Percentiles rank a stretch among this genome's conserved stretches.
phyloP scores from a whole-genome alignment of 1,140 invertebrate species.

The Zaprionus africanus region DNA sequence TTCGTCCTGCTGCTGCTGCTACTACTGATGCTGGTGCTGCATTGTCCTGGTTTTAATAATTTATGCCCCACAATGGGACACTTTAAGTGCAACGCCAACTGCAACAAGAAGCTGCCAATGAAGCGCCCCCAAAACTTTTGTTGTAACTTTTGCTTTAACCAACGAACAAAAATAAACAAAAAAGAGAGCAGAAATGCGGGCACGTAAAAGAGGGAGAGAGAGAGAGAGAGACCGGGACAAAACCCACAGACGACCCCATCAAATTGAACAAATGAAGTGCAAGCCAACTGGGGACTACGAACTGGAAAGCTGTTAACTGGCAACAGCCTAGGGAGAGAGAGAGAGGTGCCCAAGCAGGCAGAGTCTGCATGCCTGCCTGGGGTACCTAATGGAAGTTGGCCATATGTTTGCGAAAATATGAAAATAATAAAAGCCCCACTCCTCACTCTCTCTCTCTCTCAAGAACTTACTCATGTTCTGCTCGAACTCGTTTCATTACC shows the following conservation, averaged over 20 bases:
- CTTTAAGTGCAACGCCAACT: constrained; percentile 67
- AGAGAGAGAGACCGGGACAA: not conserved
- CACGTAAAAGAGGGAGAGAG: not conserved
- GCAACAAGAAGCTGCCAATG: constrained; percentile 47
- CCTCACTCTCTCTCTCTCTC: not conserved
- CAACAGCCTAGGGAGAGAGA: not conserved
- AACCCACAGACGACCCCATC: constrained; percentile 28
- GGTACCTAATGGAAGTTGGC: constrained; percentile 39
- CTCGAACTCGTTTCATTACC: constrained; percentile 14
- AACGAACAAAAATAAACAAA: not conserved
- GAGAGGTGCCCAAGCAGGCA: not conserved
- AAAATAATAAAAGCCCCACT: constrained; percentile 18
- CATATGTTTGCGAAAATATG: constrained; percentile 43
- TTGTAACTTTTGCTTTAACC: constrained; percentile 43
- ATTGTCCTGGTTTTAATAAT: constrained; percentile 76
- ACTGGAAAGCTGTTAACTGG: constrained; percentile 16
- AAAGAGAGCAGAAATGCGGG: not conserved
- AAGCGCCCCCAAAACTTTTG: constrained; percentile 37
- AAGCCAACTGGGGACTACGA: constrained; percentile 46
- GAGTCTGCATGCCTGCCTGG: not conserved
- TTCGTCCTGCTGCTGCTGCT: constrained; percentile 17
- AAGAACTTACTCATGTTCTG: constrained; percentile 22
- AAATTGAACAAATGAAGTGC: constrained; percentile 77
- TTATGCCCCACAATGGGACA: constrained; percentile 68
- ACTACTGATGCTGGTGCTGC: constrained; percentile 23